These are phyloP conservation scores for Baccha elongata DNA, from an alignment of 2,888 invertebrate genomes.

Conservation along the genomic window DNA sequence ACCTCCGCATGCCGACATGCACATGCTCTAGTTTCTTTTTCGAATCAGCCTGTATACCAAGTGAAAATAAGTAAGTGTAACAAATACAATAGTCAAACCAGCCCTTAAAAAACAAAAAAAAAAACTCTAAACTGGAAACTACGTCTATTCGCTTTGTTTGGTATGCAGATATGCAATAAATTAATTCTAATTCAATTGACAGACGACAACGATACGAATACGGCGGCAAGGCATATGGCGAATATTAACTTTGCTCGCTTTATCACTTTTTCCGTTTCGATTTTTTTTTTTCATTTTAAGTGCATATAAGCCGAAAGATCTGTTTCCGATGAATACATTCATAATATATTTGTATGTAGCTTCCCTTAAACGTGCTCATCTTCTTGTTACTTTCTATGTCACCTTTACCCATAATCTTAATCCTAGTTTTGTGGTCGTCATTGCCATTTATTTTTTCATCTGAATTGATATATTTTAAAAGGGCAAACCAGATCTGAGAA, in stretches of 20 bases:
- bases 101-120: conserved; percentile 13
- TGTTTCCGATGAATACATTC: background rate
- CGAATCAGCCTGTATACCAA: background rate
- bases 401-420: background rate
- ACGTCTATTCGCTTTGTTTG: conserved; percentile 31
- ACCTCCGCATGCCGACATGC: no score
- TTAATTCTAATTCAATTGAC: conserved; percentile 68
- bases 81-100: background rate
- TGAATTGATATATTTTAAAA: conserved; percentile 12
- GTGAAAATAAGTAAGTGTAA: background rate
- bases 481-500: conserved; percentile 5
- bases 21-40: no score
- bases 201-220: conserved; percentile 47
- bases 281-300: background rate
- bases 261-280: background rate
- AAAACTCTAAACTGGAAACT: conserved; percentile 10
- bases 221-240: background rate
- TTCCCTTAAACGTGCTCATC: conserved; percentile 1
- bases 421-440: background rate
- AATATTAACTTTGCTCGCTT: conserved; percentile 3
- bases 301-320: conserved; percentile 15
- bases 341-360: background rate
- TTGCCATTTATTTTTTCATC: background rate
- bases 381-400: background rate
- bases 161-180: conserved; percentile 61